Base-by-base conservation (phyloP, 64 coral and sea anemone species). In the Pachyseris speciosa region DNA sequence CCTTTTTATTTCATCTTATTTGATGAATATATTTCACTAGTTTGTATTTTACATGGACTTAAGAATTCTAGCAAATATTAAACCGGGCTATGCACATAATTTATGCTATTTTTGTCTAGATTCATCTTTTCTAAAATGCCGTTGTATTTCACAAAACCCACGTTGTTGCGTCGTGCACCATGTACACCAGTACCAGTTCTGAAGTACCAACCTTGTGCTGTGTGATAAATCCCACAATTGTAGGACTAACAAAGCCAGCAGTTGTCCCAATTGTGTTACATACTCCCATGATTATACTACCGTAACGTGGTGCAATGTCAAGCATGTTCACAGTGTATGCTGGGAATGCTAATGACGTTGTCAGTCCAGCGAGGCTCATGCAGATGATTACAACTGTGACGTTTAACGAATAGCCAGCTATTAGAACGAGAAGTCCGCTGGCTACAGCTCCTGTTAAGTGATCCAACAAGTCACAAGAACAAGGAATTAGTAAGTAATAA, bases 321-420 rank as follows among this genome's bases (percentile, higher is more conserved):
- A 96, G 73, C 91, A 96, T 96, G 75, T 96, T 96, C 32, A 96
- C 95, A 44, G 95, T 96, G 79, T 96, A 96, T 29, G 90, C 95
- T 24, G 95, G 90, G 42, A 80, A 96, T 37, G 95, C 90, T 29
- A 96, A 16, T 22, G 95, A 96, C 1, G 95, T 96, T 1, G 95
- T 90, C 59, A 78, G 37, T 22, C 95, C 95, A 31, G 95, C 91
- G 20, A 96, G 38, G 29, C 91, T 80, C 87, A 96, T 93, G 45
- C 94, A 96, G 15, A 93, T 47, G 15, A 96, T 79, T 9, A 96
- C 86, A 34, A 89, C 66, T 70, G 83, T 39, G 10, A 96, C 95
- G 22, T 80, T 71, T n/a, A 67, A 43, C 20, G 95, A 88, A 41
- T 96, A 93, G 17, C 95, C 95, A n/a, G 80, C 91, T 39, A 93